Evolutionary conservation across 2,797 vertebrate genomes (phyloP).

Genomic region (Arremon brunneinucha): DNA sequence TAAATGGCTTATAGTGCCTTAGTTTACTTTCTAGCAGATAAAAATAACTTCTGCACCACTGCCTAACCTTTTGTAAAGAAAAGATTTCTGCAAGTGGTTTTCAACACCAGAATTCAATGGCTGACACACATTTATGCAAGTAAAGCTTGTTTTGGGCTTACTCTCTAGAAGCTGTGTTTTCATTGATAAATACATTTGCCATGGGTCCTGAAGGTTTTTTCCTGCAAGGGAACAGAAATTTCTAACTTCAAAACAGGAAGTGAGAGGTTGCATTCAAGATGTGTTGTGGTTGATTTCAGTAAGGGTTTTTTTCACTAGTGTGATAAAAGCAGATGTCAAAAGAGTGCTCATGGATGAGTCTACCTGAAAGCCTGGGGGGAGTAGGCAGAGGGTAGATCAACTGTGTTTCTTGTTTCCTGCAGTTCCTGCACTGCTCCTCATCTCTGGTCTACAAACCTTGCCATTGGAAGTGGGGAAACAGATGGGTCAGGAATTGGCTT

Average conservation of each 20-base stretch:
- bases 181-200: not conserved
- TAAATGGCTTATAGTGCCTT: not conserved
- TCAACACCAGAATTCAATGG: not conserved
- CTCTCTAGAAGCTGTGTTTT: not conserved
- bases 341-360: not conserved
- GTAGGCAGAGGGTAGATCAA: not conserved
- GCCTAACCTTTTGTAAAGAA: not conserved
- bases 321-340: not conserved
- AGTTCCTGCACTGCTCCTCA: not conserved
- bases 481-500: not conserved
- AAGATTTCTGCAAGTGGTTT: not conserved
- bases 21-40: not conserved
- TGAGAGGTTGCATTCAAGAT: not conserved
- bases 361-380: not conserved
- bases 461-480: not conserved
- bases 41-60: not conserved
- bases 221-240: not conserved
- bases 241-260: not conserved
- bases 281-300: not conserved
- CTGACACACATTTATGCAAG: not conserved
- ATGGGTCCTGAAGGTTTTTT: not conserved
- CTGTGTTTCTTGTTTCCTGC: not conserved
- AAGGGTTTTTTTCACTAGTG: not conserved
- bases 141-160: not conserved
- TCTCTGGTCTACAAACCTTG: not conserved